phyloP scores from a whole-genome alignment of 1,140 invertebrate species.

The Bradynema listronoti region DNA sequence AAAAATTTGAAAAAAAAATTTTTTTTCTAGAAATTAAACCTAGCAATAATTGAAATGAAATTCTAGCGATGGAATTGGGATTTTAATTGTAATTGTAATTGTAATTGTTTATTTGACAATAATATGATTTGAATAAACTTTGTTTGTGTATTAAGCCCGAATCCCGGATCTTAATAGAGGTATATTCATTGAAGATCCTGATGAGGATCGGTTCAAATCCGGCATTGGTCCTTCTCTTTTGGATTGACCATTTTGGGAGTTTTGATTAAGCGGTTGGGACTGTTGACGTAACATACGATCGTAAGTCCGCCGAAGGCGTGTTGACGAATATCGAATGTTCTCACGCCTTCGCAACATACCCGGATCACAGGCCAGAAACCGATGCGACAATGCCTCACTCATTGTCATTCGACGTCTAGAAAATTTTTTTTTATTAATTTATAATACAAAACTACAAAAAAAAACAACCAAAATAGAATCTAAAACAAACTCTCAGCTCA shows the following conservation, averaged over 20 bases:
- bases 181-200: background rate
- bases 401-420: slow-evolving; percentile 79
- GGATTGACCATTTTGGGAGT: background rate
- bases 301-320: slow-evolving; percentile 54
- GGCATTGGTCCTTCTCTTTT: background rate
- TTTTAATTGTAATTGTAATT: no score
- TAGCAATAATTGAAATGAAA: no score
- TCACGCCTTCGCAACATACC: slow-evolving; percentile 86
- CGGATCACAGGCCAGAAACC: slow-evolving; percentile 83
- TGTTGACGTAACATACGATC: slow-evolving; percentile 23
- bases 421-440: no score
- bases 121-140: no score
- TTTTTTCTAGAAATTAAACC: no score
- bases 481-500: no score
- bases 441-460: slow-evolving; percentile 10
- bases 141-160: no score
- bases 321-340: slow-evolving; percentile 64
- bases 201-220: background rate
- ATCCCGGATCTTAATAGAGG: background rate
- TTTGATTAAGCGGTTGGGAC: slow-evolving; percentile 3
- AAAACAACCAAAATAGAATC: slow-evolving; percentile 10
- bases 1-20: no score
- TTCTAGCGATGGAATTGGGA: no score
- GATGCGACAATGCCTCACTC: slow-evolving; percentile 87
- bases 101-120: no score